phyloP scores from a whole-genome alignment of 1,140 invertebrate genomes.

The Rhopalosiphum padi region DNA sequence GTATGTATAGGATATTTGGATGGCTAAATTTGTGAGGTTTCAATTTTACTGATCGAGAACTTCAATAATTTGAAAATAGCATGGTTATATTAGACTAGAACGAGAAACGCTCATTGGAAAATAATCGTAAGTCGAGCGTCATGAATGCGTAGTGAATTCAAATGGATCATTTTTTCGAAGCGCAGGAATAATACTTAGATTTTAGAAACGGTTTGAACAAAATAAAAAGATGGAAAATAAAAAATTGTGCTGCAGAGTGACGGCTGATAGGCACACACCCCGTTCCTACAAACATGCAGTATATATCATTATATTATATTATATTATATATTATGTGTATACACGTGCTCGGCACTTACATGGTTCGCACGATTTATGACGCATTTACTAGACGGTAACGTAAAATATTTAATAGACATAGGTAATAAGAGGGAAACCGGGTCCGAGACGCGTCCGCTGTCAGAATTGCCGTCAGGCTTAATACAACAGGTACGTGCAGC shows the following conservation, averaged over 20 bases:
- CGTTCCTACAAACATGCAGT: background rate
- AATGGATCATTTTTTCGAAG: background rate
- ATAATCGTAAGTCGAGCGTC: background rate
- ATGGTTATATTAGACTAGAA: background rate
- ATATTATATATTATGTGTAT: background rate
- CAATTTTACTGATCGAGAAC: rapidly evolving
- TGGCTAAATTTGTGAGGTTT: background rate
- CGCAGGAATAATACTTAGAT: background rate
- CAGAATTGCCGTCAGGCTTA: background rate
- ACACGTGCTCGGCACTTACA: background rate
- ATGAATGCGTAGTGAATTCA: background rate
- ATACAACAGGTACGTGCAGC: background rate
- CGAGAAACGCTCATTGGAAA: background rate
- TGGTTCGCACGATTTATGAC: background rate
- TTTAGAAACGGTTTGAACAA: background rate
- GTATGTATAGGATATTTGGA: background rate
- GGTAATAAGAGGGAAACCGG: background rate
- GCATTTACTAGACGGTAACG: background rate
- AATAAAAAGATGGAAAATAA: background rate
- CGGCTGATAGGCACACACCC: background rate
- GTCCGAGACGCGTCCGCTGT: background rate
- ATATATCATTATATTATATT: background rate
- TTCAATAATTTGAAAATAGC: background rate
- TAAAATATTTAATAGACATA: background rate
- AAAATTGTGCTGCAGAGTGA: background rate